phyloP scores from a whole-genome alignment of 1,140 invertebrate genomes.

The Polypedilum vanderplanki region DNA sequence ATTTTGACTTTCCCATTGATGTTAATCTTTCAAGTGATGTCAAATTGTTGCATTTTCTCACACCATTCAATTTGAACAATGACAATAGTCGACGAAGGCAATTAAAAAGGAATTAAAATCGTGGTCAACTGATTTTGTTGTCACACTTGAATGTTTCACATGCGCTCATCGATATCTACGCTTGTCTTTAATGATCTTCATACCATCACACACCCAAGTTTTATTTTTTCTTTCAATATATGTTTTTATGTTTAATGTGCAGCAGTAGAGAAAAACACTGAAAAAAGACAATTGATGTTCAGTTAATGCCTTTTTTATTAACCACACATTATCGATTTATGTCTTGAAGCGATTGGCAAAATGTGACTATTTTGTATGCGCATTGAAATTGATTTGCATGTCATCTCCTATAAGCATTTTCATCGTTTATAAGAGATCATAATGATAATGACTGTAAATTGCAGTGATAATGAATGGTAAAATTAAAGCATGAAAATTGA shows the following conservation, averaged over 20 bases:
- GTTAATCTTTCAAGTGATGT: too few species aligned
- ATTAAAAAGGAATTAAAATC: conserved; percentile 25
- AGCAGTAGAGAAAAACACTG: background rate
- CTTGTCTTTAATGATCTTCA: background rate
- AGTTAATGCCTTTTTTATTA: conserved; percentile 14
- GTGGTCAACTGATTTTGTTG: conserved; percentile 27
- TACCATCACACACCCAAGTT: background rate
- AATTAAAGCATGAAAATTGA: too few species aligned
- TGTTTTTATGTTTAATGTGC: background rate
- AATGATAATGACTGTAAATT: too few species aligned
- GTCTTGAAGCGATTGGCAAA: too few species aligned
- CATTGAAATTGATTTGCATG: conserved; percentile 26
- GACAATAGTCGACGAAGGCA: background rate
- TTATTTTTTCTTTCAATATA: too few species aligned
- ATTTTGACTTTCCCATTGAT: too few species aligned
- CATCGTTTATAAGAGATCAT: too few species aligned
- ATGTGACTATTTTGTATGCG: conserved; percentile 17
- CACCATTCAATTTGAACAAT: background rate
- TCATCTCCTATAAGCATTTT: background rate
- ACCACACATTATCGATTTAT: background rate
- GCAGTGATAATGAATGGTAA: too few species aligned
- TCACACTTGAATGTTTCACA: background rate
- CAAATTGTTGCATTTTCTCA: background rate
- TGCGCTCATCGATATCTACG: background rate
- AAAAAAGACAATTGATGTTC: conserved; percentile 1